These are phyloP conservation scores for Polypedilum pembai DNA, from an alignment of 1,140 invertebrate genomes.

Conservation along the genomic window DNA sequence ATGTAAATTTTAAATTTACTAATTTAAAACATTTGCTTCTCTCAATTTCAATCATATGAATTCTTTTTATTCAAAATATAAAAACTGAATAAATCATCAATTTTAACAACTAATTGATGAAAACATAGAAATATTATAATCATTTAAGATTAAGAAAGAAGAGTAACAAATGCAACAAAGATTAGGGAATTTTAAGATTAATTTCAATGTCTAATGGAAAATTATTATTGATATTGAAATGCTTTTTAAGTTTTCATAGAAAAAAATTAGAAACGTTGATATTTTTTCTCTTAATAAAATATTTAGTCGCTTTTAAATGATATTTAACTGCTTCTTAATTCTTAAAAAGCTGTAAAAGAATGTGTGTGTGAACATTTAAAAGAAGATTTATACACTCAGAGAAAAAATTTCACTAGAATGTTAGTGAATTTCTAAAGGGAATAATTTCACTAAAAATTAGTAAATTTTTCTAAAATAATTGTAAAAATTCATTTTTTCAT, in stretches of 20 bases:
- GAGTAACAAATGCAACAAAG: conserved; percentile 11
- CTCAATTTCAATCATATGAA: too few species aligned
- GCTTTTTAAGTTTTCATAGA: not conserved
- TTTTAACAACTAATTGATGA: not conserved
- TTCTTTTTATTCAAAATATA: too few species aligned
- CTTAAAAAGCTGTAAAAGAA: too few species aligned
- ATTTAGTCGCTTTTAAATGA: conserved; percentile 11
- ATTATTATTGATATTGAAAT: conserved; percentile 8
- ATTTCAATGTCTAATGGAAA: not conserved
- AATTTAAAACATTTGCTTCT: too few species aligned
- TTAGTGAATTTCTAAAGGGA: too few species aligned
- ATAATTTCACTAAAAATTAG: too few species aligned
- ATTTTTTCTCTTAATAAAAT: not conserved
- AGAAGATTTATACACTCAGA: too few species aligned
- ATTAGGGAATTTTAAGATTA: not conserved
- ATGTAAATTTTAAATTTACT: too few species aligned
- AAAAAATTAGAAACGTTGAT: not conserved
- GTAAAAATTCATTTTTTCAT: too few species aligned
- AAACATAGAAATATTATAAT: not conserved
- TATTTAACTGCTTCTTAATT: not conserved
- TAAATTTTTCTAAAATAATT: too few species aligned
- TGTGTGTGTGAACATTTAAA: too few species aligned
- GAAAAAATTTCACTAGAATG: too few species aligned
- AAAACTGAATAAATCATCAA: not conserved
- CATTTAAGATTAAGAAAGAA: not conserved